Percentiles rank a stretch among this genome's conserved stretches.
Evolutionary conservation across 2,113 vertebrate genomes (phyloP).

Genomic region (Coturnix japonica): DNA sequence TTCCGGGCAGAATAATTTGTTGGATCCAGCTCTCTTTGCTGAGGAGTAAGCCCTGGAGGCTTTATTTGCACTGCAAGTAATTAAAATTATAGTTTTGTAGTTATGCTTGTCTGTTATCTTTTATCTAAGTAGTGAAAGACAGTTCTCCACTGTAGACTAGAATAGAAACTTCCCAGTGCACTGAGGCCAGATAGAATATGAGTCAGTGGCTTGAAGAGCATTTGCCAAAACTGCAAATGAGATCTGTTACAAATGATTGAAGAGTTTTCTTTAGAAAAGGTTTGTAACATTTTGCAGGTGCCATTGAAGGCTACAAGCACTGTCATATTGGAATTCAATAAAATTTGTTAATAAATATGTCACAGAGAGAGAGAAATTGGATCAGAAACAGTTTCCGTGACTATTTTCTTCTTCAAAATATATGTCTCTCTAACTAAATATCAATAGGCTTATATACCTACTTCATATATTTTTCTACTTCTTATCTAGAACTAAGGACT

Average conservation of each 20-base stretch:
- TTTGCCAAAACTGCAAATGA: background rate
- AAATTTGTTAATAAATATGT: background rate
- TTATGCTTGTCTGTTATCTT: background rate
- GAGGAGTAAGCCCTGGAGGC: background rate
- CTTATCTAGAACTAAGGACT: background rate
- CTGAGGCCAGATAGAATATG: background rate
- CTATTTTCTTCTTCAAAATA: background rate
- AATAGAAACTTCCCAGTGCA: background rate
- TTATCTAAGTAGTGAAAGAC: background rate
- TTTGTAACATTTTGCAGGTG: background rate
- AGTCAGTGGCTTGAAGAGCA: background rate
- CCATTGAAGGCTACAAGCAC: background rate
- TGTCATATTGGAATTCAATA: background rate
- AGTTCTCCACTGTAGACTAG: background rate
- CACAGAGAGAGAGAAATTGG: background rate
- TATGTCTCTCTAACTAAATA: background rate
- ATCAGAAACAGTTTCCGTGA: background rate
- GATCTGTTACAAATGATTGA: background rate
- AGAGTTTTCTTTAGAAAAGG: background rate
- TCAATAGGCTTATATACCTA: background rate
- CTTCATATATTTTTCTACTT: background rate
- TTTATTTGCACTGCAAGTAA: background rate
- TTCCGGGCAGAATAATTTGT: constrained; percentile 17
- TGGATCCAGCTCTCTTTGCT: background rate
- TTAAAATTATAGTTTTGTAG: background rate